These are phyloP conservation scores for Galendromus occidentalis DNA, from an alignment of 1,140 invertebrate species.

Conservation along the genomic window DNA sequence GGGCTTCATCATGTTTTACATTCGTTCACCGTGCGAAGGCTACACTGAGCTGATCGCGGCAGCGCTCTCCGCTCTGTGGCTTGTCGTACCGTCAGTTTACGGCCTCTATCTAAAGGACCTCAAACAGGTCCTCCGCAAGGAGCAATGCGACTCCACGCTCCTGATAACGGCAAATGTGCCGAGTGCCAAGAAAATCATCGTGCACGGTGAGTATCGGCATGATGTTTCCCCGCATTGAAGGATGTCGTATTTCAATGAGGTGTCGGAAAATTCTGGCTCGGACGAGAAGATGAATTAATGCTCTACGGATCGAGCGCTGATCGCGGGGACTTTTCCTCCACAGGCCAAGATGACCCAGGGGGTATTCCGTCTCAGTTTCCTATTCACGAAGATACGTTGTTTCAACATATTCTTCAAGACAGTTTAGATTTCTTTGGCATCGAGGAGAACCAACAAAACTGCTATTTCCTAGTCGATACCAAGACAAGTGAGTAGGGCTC, in stretches of 20 bases:
- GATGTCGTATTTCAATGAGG: too few species aligned
- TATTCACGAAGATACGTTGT: conserved; percentile 95
- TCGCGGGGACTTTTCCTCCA: neutral
- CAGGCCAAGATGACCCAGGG: conserved; percentile 56
- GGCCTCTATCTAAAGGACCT: conserved; percentile 99
- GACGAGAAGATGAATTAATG: neutral
- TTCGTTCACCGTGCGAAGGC: conserved; percentile 76
- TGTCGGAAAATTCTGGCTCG: too few species aligned
- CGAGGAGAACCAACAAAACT: conserved; percentile 62
- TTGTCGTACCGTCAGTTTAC: conserved; percentile 86
- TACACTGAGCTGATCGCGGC: conserved; percentile 79
- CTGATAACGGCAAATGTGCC: conserved; percentile 94
- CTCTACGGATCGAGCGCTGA: neutral
- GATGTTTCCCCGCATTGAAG: too few species aligned
- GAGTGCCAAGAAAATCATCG: conserved; percentile 94
- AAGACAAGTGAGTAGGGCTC: conserved; percentile 65
- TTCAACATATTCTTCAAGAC: conserved; percentile 81
- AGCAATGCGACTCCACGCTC: conserved; percentile 92
- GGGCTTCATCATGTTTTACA: conserved; percentile 98
- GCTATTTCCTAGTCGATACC: conserved; percentile 87
- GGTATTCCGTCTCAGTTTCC: conserved; percentile 96
- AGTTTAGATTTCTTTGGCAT: conserved; percentile 94
- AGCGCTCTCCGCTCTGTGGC: conserved; percentile 83
- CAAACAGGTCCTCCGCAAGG: conserved; percentile 93
- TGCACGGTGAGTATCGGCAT: conserved; percentile 54